Conservation (phyloP, 2,797 vertebrate species). For the Sphenopsis melanotis region DNA sequence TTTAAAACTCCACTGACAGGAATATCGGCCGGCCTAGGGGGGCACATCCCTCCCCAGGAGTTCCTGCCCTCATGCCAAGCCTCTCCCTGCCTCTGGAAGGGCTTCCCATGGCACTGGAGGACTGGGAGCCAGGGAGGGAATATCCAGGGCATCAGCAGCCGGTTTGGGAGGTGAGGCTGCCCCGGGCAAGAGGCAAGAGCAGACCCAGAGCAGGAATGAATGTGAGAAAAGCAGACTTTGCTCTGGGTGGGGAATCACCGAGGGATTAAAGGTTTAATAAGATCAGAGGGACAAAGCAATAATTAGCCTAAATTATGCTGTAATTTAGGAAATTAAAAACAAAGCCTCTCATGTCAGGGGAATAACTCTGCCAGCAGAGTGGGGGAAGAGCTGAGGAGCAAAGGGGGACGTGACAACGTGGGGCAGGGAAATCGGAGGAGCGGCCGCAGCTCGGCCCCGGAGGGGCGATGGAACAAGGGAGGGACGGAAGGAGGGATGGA, state of each 20-base stretch:
- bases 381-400: neutral
- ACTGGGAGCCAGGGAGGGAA: neutral
- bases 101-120: neutral
- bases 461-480: neutral
- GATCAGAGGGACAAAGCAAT: constrained; percentile 69
- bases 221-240: constrained; percentile 60
- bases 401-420: neutral
- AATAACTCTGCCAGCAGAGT: neutral
- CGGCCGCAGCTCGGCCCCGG: accelerated
- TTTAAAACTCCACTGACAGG: accelerated
- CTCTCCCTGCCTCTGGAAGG: neutral
- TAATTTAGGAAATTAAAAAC: constrained; percentile 72
- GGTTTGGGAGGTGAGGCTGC: neutral
- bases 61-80: accelerated
- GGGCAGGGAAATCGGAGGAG: neutral
- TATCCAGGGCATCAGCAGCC: neutral
- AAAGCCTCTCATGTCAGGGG: constrained; percentile 54
- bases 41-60: neutral
- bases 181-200: constrained; percentile 36
- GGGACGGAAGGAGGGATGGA: neutral
- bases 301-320: constrained; percentile 68
- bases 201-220: constrained; percentile 33
- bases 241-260: constrained; percentile 62
- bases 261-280: constrained; percentile 70
- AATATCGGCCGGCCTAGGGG: accelerated